A percentile compares a stretch with the other conserved stretches of the same genome.
These are phyloP conservation scores for Oreochromis tanganicae DNA, from an alignment of 2,113 vertebrate species.

Conservation along the genomic window DNA sequence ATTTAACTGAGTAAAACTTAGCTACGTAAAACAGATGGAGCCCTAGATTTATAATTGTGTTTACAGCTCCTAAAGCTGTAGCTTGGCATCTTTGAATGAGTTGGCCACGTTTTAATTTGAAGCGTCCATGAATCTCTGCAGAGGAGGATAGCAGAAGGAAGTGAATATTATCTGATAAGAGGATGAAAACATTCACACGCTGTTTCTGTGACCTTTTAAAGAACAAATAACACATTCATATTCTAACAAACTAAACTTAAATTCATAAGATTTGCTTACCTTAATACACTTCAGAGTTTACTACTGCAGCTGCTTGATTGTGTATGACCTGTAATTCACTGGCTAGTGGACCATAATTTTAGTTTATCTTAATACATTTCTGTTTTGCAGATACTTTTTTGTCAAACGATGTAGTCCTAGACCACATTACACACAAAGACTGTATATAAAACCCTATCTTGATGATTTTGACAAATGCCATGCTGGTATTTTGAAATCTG, in stretches of 20 bases:
- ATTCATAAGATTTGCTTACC: not conserved
- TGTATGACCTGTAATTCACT: not conserved
- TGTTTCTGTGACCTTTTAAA: not conserved
- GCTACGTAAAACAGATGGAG: slow-evolving; percentile 23
- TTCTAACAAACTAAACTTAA: not conserved
- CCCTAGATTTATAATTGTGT: not conserved
- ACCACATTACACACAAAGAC: not conserved
- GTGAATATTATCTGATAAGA: not conserved
- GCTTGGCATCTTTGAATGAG: not conserved
- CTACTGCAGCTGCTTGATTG: not conserved
- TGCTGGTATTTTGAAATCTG: not conserved
- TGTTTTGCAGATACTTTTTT: not conserved
- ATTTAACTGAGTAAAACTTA: not conserved
- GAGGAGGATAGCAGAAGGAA: not conserved
- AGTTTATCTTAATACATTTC: not conserved
- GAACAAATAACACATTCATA: not conserved
- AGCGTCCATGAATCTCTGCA: not conserved
- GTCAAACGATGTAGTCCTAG: accelerated
- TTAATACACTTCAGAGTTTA: not conserved
- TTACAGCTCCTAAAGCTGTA: not conserved
- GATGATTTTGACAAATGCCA: not conserved
- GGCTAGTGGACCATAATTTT: not conserved
- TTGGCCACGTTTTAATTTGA: not conserved
- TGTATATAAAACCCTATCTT: not conserved
- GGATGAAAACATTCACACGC: not conserved